A percentile compares a stretch with the other conserved stretches of the same genome.
Conservation (phyloP, 1,140 invertebrate species). For the Galendromus occidentalis region DNA sequence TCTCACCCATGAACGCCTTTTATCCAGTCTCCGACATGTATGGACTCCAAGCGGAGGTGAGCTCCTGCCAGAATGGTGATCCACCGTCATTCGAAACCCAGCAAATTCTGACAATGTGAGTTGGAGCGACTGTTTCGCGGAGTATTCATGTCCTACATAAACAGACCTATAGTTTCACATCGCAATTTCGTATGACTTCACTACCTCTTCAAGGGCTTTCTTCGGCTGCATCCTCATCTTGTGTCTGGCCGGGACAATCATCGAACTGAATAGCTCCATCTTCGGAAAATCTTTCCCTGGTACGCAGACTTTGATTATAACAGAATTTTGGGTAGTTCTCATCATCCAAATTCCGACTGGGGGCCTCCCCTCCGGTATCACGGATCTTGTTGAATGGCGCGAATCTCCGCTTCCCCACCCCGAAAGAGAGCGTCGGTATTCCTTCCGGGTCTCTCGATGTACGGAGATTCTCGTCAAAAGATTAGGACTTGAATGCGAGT, state of each 20-base stretch:
- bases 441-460: no score
- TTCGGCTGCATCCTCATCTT: background rate
- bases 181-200: background rate
- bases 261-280: background rate
- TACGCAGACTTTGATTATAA: no score
- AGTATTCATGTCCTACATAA: background rate
- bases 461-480: no score
- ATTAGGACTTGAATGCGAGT: no score
- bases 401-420: no score
- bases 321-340: no score
- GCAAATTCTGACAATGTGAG: background rate
- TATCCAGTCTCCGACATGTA: background rate
- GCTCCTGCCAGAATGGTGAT: slow-evolving; percentile 1
- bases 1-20: no score
- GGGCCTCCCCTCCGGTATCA: no score
- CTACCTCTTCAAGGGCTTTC: background rate
- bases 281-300: background rate
- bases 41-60: background rate
- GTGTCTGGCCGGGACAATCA: background rate
- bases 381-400: no score
- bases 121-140: background rate
- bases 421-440: no score
- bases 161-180: background rate
- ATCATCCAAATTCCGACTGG: background rate
- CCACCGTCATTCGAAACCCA: background rate